Evolutionary conservation across 2,113 vertebrate genomes (phyloP).

Genomic region (Amphiprion ocellaris): DNA sequence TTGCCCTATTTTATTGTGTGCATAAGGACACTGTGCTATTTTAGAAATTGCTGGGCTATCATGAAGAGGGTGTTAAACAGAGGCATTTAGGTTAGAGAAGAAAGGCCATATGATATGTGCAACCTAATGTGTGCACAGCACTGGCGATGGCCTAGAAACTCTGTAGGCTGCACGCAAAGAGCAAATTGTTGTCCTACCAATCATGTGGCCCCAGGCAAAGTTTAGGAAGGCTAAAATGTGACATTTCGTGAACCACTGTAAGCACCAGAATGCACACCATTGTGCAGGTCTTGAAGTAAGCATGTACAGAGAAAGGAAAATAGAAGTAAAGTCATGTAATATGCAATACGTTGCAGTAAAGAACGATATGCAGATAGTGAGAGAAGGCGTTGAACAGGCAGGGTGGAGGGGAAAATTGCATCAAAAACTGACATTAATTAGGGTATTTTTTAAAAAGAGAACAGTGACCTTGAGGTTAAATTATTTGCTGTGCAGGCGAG

Average conservation of each 20-base stretch:
- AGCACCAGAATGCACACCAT: background rate
- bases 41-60: conserved; percentile 48
- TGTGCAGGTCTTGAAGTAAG: background rate
- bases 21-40: conserved; percentile 46
- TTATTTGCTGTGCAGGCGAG: background rate
- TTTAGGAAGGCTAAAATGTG: background rate
- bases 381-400: background rate
- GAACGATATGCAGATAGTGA: background rate
- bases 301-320: too few relatives aligned
- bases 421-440: conserved; percentile 4
- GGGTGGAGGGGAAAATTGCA: background rate
- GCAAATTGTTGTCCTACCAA: conserved; percentile 24
- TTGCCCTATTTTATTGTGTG: conserved; percentile 1
- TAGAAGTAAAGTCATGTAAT: background rate
- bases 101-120: conserved; percentile 27
- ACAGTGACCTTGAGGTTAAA: background rate
- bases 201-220: background rate
- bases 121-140: conserved; percentile 18
- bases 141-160: conserved; percentile 26
- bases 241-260: background rate
- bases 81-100: conserved; percentile 32
- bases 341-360: background rate
- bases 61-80: conserved; percentile 26
- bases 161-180: background rate
- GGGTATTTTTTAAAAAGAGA: conserved; percentile 22